Percentiles rank a stretch among this genome's conserved stretches.
These are phyloP conservation scores for Machimus rusticus DNA, from an alignment of 2,888 invertebrate genomes.

Conservation along the genomic window DNA sequence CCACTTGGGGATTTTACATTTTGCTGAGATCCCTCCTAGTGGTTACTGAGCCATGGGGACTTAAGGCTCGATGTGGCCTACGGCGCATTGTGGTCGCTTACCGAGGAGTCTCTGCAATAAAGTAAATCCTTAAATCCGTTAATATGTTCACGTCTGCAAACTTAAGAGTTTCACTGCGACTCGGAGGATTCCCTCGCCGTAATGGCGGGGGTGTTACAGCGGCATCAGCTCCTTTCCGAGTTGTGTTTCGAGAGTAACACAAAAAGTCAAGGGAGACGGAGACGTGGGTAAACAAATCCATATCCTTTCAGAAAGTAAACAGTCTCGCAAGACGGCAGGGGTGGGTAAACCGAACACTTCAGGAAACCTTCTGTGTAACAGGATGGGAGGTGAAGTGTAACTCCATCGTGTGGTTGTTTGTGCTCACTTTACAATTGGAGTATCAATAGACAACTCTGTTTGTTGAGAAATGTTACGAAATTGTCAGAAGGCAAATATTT, in stretches of 20 bases:
- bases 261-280: constrained; percentile 24
- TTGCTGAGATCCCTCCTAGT: background rate
- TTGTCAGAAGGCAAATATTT: constrained; percentile 27
- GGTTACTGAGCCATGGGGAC: background rate
- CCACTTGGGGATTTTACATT: constrained; percentile 35
- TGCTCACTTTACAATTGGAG: constrained; percentile 15
- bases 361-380: background rate
- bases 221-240: constrained; percentile 15
- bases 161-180: constrained; percentile 20
- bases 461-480: background rate
- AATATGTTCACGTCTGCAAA: constrained; percentile 39
- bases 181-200: background rate
- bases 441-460: constrained; percentile 28
- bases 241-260: constrained; percentile 11
- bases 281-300: constrained; percentile 39
- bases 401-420: background rate
- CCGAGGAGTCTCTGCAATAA: constrained; percentile 13
- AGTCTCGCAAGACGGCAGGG: constrained; percentile 8
- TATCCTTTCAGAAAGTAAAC: constrained; percentile 40
- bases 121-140: constrained; percentile 39
- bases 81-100: constrained; percentile 1
- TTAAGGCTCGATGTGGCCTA: background rate
- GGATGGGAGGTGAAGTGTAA: constrained; percentile 23
- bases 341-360: constrained; percentile 6
- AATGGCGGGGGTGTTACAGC: background rate